Conservation (phyloP, 2,797 vertebrate species). For the Pangasius djambal region DNA sequence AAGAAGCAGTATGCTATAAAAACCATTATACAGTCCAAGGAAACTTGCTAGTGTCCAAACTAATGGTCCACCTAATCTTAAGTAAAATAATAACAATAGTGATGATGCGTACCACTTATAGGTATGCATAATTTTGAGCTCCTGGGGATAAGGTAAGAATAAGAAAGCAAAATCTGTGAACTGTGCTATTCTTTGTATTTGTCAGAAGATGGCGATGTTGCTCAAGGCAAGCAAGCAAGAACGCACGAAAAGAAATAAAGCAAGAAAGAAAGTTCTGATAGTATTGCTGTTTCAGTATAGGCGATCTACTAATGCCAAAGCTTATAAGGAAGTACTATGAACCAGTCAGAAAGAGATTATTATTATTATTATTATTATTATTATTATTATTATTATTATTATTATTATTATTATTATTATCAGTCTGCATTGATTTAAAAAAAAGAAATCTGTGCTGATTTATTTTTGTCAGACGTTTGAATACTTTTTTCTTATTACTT, state of each 20-base stretch:
- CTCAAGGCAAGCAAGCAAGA: neutral
- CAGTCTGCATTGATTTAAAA: neutral
- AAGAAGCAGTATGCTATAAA: neutral
- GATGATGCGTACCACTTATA: neutral
- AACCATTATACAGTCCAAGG: neutral
- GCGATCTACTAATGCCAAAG: neutral
- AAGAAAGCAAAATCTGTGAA: neutral
- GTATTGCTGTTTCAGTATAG: neutral
- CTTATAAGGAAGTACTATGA: neutral
- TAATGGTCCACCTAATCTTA: neutral
- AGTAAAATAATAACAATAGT: neutral
- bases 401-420: neutral
- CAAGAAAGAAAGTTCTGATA: neutral
- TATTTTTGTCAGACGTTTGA: neutral
- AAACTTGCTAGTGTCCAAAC: neutral
- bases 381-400: neutral
- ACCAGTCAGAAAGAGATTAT: neutral
- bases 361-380: neutral
- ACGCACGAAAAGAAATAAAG: neutral
- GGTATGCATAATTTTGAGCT: neutral
- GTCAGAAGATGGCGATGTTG: conserved; percentile 31
- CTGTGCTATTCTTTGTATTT: neutral
- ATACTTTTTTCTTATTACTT: neutral
- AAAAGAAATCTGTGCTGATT: neutral
- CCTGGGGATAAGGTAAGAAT: neutral